Conservation (phyloP, 2,888 invertebrate genomes). For the Baccha elongata region DNA sequence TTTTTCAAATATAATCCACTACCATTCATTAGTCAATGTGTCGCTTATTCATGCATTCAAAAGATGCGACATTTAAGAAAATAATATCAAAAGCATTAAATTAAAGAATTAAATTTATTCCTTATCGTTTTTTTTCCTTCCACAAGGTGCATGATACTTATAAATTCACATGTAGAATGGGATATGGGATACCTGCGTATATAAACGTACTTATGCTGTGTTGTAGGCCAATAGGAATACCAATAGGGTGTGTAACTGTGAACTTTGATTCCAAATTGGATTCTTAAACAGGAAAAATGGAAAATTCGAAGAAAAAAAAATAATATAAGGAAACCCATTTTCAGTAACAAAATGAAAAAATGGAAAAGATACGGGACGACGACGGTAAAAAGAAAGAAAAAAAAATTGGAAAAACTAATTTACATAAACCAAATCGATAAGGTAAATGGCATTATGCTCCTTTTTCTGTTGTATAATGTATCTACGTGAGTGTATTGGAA, state of each 20-base stretch:
- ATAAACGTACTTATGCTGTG: slow-evolving; percentile 33
- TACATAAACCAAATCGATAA: slow-evolving; percentile 73
- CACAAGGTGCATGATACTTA: slow-evolving; percentile 14
- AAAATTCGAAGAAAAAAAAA: slow-evolving; percentile 69
- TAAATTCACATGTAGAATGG: neutral
- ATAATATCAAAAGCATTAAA: slow-evolving; percentile 55
- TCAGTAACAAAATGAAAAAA: slow-evolving; percentile 12
- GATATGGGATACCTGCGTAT: slow-evolving; percentile 11
- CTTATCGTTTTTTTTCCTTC: slow-evolving; percentile 9
- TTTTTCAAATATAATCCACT: slow-evolving; percentile 11
- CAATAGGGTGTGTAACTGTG: slow-evolving; percentile 58
- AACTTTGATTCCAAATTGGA: slow-evolving; percentile 66
- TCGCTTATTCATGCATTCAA: slow-evolving; percentile 20
- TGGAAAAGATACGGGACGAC: neutral
- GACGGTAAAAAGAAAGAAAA: slow-evolving; percentile 6
- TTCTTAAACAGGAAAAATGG: slow-evolving; percentile 60
- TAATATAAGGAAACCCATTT: slow-evolving; percentile 59
- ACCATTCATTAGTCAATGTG: slow-evolving; percentile 28
- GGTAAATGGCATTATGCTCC: slow-evolving; percentile 72
- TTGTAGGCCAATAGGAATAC: slow-evolving; percentile 37
- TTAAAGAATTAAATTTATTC: slow-evolving; percentile 62
- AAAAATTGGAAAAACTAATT: slow-evolving; percentile 68
- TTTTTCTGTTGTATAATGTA: slow-evolving; percentile 67
- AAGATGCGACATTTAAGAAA: slow-evolving; percentile 41
- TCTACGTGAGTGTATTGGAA: slow-evolving; percentile 71